Conservation (phyloP, 2,888 invertebrate species). For the Plagodis dolabraria region DNA sequence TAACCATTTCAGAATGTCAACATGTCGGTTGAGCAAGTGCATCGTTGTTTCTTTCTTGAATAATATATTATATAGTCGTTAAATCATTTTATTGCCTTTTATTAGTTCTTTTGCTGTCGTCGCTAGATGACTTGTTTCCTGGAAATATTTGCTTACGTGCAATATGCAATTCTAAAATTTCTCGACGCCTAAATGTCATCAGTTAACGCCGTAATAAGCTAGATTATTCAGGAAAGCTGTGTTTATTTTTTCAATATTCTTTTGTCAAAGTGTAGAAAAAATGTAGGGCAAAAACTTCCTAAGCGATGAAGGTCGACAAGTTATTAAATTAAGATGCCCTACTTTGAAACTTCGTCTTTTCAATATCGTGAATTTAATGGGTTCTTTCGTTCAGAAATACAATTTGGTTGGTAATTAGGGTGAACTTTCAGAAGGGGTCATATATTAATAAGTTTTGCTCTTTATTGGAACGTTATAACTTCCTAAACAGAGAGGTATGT, state of each 20-base stretch:
- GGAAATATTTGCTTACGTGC: neutral
- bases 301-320: slow-evolving; percentile 5
- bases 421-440: neutral
- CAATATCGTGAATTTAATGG: slow-evolving; percentile 9
- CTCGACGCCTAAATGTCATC: neutral
- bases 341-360: slow-evolving; percentile 19
- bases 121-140: neutral
- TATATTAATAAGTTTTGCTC: too few relatives aligned
- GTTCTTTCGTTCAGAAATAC: slow-evolving; percentile 7
- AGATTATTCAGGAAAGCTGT: too few relatives aligned
- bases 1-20: slow-evolving; percentile 5
- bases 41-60: slow-evolving; percentile 1
- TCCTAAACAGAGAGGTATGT: too few relatives aligned
- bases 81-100: slow-evolving; percentile 7
- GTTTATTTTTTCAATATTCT: too few relatives aligned
- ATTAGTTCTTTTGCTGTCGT: slow-evolving; percentile 2
- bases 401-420: slow-evolving; percentile 15
- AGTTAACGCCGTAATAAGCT: neutral
- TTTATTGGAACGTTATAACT: too few relatives aligned
- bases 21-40: slow-evolving; percentile 7
- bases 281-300: neutral
- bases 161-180: neutral
- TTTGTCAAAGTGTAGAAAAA: too few relatives aligned
- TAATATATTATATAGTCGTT: neutral
- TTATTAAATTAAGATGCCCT: slow-evolving; percentile 19